Base-by-base conservation (phyloP, 2,113 vertebrate species). In the Geothlypis trichas region DNA sequence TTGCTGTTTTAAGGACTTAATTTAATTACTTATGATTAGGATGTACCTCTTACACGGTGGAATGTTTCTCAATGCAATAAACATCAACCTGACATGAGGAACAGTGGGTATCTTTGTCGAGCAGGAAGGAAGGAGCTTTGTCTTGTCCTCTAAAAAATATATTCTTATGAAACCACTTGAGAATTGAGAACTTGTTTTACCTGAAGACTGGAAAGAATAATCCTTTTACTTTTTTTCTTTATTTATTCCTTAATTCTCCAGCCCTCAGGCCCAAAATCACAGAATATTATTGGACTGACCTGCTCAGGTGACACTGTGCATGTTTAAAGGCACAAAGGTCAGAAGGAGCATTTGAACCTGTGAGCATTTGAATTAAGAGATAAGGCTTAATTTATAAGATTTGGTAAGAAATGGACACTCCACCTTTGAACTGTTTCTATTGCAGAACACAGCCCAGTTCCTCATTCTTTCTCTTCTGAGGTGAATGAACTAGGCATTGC, bases 211-310 rank as follows among this genome's bases (percentile, higher is more conserved):
- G n/a, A 85, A 92, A 47, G 44, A 94, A 76, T 15, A 0, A 49
- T 24, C 4, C 7, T 75, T 81, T 66, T 15, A 24, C 5, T 1
- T 44, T 24, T 78, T 39, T 19, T 2, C 2, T 26, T 0, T 12
- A 21, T 63, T 1, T 6, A 22, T 12, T 4, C 11, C 37, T 33
- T 22, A 61, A 11, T 68, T 80, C 11, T 46, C 31, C 8, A 72
- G 28, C 35, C 39, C 23, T 54, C 20, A 58, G 39, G 31, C 20
- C 10, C 17, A 62, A 15, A 84, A 4, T 6, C 17, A 61, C 24
- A 9, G 35, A 63, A 41, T 31, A 28, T 49, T 52, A 54, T 13
- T 55, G 18, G 55, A 55, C 46, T 85, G 5, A 1, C 10, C 24
- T 61, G 47, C 10, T 65, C 62, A 62, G 28, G 20, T 77, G 20